These are phyloP conservation scores for Pelodiscus sinensis DNA, from an alignment of 2,113 vertebrate species.

Conservation along the genomic window DNA sequence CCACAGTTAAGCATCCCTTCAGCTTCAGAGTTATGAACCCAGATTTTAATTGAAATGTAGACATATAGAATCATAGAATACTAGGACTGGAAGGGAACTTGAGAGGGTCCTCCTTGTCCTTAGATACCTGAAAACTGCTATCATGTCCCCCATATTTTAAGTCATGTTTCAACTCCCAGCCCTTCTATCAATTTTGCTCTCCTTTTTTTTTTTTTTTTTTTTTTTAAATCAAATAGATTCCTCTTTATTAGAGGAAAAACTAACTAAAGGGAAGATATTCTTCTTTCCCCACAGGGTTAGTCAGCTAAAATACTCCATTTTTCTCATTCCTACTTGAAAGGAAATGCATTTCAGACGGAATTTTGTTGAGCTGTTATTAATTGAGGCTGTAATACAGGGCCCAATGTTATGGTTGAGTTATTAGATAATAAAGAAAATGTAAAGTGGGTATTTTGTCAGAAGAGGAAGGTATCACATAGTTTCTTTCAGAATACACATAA, in stretches of 20 bases:
- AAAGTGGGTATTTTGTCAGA: conserved; percentile 47
- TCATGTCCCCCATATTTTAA: background rate
- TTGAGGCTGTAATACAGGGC: conserved; percentile 34
- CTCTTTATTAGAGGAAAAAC: conserved; percentile 58
- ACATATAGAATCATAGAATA: too few species aligned
- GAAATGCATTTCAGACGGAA: conserved; percentile 55
- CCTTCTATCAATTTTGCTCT: conserved; percentile 53
- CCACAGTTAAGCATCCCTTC: too few species aligned
- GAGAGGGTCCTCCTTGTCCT: too few species aligned
- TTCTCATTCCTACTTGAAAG: conserved; percentile 68
- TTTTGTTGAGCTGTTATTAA: conserved; percentile 45
- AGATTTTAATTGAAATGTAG: background rate
- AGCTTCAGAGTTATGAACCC: background rate
- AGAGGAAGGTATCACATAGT: background rate
- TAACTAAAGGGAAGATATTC: conserved; percentile 61
- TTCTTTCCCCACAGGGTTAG: conserved; percentile 51
- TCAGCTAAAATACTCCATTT: conserved; percentile 62
- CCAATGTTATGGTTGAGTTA: conserved; percentile 59
- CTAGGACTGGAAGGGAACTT: too few species aligned
- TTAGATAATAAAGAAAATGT: conserved; percentile 40
- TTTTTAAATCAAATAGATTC: conserved; percentile 34
- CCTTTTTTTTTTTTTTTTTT: background rate
- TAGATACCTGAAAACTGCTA: too few species aligned
- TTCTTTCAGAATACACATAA: background rate
- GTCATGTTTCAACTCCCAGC: conserved; percentile 23